Conservation (phyloP, 2,888 invertebrate genomes). For the Archips crataeganus region DNA sequence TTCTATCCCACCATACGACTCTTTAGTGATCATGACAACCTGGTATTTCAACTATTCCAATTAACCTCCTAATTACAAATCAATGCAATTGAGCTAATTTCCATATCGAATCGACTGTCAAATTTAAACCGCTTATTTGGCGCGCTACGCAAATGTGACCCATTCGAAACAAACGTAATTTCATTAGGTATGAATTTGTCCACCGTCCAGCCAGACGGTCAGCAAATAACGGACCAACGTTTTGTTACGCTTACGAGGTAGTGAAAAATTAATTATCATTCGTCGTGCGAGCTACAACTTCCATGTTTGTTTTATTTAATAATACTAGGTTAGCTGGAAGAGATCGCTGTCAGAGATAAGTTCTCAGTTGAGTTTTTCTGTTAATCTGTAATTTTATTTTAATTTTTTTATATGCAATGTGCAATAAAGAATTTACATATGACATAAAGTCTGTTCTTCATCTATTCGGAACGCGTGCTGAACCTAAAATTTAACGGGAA, state of each 20-base stretch:
- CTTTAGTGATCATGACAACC: neutral
- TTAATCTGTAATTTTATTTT: no score
- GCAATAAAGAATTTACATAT: no score
- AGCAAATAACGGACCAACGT: constrained; percentile 32
- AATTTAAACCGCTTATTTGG: constrained; percentile 19
- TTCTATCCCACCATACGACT: neutral
- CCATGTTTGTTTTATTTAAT: neutral
- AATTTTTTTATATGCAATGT: no score
- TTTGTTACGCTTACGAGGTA: constrained; percentile 12
- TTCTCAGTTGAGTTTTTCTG: no score
- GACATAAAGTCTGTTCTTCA: no score
- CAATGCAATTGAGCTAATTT: constrained; percentile 20
- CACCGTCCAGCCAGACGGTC: constrained; percentile 31
- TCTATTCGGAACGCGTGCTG: no score
- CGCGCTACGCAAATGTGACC: neutral
- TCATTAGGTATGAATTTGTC: constrained; percentile 53
- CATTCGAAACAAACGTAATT: constrained; percentile 50
- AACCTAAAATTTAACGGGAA: no score
- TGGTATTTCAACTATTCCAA: constrained; percentile 1
- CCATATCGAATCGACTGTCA: constrained; percentile 24
- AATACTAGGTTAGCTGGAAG: neutral
- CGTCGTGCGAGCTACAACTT: neutral
- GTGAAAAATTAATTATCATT: constrained; percentile 32
- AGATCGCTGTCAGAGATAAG: no score
- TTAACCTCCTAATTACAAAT: constrained; percentile 13